Conservation (phyloP, 2,797 vertebrate genomes). For the Onychomys arenicola region DNA sequence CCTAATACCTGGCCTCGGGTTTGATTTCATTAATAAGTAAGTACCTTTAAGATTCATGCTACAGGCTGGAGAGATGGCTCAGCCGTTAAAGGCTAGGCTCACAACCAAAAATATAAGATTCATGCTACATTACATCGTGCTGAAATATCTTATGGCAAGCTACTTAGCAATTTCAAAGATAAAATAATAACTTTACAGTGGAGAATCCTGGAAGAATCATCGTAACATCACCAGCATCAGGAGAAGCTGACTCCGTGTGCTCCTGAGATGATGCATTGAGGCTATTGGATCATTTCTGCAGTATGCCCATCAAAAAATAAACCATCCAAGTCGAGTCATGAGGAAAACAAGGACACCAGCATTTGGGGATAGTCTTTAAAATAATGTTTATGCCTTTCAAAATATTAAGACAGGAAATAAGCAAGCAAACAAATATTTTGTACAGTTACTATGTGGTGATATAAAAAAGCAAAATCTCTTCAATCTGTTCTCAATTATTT, state of each 20-base stretch:
- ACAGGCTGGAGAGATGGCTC: no score
- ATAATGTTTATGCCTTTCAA: neutral
- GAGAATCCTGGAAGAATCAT: neutral
- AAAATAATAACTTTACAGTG: neutral
- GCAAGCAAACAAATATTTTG: neutral
- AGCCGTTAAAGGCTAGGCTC: no score
- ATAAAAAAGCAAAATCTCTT: neutral
- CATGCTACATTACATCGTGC: neutral
- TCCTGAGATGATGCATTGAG: neutral
- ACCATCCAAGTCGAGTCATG: neutral
- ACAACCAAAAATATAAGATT: no score
- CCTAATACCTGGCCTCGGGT: no score
- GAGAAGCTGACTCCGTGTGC: neutral
- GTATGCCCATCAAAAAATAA: neutral
- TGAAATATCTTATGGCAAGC: neutral
- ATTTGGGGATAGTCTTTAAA: neutral
- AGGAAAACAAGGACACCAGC: slow-evolving; percentile 3
- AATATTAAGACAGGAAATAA: slow-evolving; percentile 6
- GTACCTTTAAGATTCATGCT: no score
- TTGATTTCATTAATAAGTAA: no score
- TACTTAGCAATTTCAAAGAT: slow-evolving; percentile 47
- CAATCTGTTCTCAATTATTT: neutral
- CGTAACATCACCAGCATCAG: neutral
- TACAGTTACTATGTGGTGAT: neutral
- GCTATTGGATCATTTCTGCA: neutral